Evolutionary conservation across 2,888 invertebrate species (phyloP), one percentile per base, ranked within the genome.

Genomic region (Ormyrus thymus): DNA sequence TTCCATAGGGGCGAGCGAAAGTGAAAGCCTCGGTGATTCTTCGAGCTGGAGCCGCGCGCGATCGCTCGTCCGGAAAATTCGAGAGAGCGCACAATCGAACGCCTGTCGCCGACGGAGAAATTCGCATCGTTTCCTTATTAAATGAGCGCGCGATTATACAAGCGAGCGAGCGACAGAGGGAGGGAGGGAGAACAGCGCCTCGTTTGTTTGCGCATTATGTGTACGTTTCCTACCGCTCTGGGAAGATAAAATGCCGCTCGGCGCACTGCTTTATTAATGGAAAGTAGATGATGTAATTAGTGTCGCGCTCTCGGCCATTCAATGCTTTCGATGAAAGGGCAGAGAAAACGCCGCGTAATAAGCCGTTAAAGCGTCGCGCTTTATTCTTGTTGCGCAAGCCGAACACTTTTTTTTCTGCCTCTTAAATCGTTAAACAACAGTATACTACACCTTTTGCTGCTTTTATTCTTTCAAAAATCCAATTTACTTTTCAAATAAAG

Each of bases 231-330:
- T 29, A n/a, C 29, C 29, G 29, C 29, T 29, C 29, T 29, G 29
- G 29, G 29, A 29, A 29, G 29, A 29, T 29, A 29, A 29, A 29
- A 29, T 4, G 29, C 29, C 29, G 29, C 29, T 29, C 29, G 29
- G 29, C 29, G 29, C 29, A 1, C 29, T 11, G 64, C 53, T 55
- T 46, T 56, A 56, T 73, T 65, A 64, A 65, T 73, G 56, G 73
- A 73, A 65, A 73, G 55, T 73, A 48, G 73, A 73, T 73, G 56
- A 56, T 43, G 73, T 56, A 73, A 73, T 73, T 73, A 73, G 64
- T 55, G 64, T 13, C 61, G 56, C 11, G 48, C n/a, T 8, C 7
- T 3, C 5, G 11, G 51, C n/a, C 29, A 15, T 7, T 64, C 7
- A 55, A 59, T n/a, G 8, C 8, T 15, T 7, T 10, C 62, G 45